Conservation (phyloP, 1,140 invertebrate genomes). For the Charaxes varanes region DNA sequence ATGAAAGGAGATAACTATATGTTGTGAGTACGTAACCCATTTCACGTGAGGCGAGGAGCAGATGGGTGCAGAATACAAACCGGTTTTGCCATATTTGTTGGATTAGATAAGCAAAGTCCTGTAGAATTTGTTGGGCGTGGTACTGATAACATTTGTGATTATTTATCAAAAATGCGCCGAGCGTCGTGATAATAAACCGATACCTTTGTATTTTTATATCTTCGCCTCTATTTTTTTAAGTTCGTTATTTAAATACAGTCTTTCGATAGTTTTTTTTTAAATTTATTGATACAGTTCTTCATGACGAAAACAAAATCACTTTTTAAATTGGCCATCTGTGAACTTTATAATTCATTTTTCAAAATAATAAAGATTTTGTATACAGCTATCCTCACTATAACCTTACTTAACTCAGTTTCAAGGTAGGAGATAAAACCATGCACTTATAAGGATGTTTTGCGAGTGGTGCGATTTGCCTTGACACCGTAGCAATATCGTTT, state of each 20-base stretch:
- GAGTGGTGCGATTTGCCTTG: constrained; percentile 33
- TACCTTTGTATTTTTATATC: too few relatives aligned
- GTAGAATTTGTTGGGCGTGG: constrained; percentile 12
- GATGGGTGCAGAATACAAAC: constrained; percentile 9
- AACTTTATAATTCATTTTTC: too few relatives aligned
- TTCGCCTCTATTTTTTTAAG: too few relatives aligned
- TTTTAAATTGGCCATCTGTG: too few relatives aligned
- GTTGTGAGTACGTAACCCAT: too few relatives aligned
- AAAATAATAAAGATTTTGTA: too few relatives aligned
- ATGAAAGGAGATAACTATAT: too few relatives aligned
- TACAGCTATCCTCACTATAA: constrained; percentile 1
- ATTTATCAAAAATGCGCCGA: constrained; percentile 16
- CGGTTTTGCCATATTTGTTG: constrained; percentile 8
- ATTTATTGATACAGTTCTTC: too few relatives aligned
- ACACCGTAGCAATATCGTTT: constrained; percentile 29
- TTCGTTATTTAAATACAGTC: too few relatives aligned
- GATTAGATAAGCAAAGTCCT: constrained; percentile 15
- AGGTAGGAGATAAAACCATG: constrained; percentile 26
- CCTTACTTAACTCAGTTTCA: constrained; percentile 20
- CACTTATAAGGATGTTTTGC: constrained; percentile 36
- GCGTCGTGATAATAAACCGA: constrained; percentile 5
- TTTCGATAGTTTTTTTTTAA: too few relatives aligned
- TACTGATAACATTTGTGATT: constrained; percentile 6
- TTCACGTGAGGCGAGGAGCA: constrained; percentile 2
- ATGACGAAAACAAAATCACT: too few relatives aligned